Evolutionary conservation across 2,113 vertebrate genomes (phyloP).

Genomic region (Campylorhamphus procurvoides): DNA sequence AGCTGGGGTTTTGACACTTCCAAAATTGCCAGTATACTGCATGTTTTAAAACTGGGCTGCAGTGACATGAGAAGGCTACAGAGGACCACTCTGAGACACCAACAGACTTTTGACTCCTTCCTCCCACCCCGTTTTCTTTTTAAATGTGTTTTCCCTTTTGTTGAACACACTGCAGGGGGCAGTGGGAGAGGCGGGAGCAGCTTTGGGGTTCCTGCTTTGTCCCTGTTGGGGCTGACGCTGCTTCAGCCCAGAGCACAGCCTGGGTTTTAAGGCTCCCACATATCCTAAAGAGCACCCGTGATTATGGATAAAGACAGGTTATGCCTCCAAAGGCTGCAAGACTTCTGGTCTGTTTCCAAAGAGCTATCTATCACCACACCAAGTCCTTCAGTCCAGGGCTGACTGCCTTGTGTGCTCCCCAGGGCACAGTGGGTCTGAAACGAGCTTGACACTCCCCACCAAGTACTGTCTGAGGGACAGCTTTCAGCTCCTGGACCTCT

Average conservation of each 20-base stretch:
- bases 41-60: not conserved
- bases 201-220: fast-evolving
- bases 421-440: not conserved
- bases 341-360: not conserved
- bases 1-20: not conserved
- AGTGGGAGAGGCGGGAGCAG: not conserved
- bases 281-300: not conserved
- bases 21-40: not conserved
- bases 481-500: fast-evolving
- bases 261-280: not conserved
- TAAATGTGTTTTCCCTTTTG: not conserved
- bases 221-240: not conserved
- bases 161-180: fast-evolving
- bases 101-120: not conserved
- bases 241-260: not conserved
- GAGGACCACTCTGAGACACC: not conserved
- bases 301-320: not conserved
- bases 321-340: not conserved
- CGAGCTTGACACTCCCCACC: not conserved
- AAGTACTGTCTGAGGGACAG: not conserved
- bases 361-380: fast-evolving
- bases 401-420: not conserved
- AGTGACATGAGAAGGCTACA: not conserved
- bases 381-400: not conserved
- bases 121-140: fast-evolving